Conservation (phyloP, 2,888 invertebrate genomes). For the Sympetrum striolatum region DNA sequence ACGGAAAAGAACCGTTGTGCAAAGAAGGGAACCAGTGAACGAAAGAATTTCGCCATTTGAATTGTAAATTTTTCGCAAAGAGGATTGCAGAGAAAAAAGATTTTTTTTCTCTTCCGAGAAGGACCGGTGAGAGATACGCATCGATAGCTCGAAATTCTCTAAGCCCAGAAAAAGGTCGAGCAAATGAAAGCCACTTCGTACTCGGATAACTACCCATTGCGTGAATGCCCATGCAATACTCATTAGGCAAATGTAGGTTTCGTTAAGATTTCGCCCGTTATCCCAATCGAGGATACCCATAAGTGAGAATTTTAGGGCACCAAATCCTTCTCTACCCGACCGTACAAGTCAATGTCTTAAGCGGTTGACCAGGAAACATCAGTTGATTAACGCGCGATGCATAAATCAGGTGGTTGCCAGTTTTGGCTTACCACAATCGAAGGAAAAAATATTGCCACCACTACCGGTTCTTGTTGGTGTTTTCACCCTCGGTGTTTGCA, state of each 20-base stretch:
- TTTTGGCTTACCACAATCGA: neutral
- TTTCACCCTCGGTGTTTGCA: too few relatives aligned
- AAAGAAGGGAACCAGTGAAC: neutral
- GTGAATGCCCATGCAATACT: neutral
- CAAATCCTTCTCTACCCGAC: neutral
- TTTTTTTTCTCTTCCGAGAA: neutral
- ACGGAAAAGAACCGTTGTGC: conserved; percentile 14
- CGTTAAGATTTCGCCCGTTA: neutral
- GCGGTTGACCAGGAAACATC: neutral
- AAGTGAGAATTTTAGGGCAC: neutral
- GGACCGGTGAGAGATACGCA: neutral
- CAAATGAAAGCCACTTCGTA: neutral
- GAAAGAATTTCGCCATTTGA: neutral
- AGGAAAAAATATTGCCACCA: neutral
- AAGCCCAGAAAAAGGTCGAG: neutral
- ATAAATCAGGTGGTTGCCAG: neutral
- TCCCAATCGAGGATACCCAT: neutral
- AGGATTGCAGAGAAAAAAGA: neutral
- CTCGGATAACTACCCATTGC: neutral
- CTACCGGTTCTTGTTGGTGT: too few relatives aligned
- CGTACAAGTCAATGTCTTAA: neutral
- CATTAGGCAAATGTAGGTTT: neutral
- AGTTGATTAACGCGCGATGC: neutral
- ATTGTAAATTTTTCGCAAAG: conserved; percentile 30
- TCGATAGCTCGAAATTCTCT: neutral